Percentiles rank a stretch among this genome's conserved stretches.
Evolutionary conservation across 2,888 invertebrate genomes (phyloP).

Genomic region (Lymantria monacha): DNA sequence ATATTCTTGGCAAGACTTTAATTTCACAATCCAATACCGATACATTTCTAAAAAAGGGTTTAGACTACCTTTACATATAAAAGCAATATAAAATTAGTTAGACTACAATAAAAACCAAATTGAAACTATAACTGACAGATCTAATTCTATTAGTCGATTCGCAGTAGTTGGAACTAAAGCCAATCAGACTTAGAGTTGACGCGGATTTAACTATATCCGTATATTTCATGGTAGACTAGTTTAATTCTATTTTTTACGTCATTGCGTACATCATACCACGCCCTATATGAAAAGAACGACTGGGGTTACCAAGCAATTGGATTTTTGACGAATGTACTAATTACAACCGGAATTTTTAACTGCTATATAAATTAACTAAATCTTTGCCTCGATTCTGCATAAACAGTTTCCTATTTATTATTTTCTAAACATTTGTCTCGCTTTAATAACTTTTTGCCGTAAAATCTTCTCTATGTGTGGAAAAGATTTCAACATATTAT

Average conservation of each 20-base stretch:
- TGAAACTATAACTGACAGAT: constrained; percentile 26
- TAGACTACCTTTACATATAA: not conserved
- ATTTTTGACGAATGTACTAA: not conserved
- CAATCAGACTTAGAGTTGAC: constrained; percentile 26
- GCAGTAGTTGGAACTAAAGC: constrained; percentile 14
- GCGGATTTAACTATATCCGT: constrained; percentile 61
- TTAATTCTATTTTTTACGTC: constrained; percentile 72
- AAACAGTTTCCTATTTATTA: too few relatives aligned
- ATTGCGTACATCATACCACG: constrained; percentile 44
- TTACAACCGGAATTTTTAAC: too few relatives aligned
- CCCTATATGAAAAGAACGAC: constrained; percentile 23
- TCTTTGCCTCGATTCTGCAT: too few relatives aligned
- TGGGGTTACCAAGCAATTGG: constrained; percentile 3
- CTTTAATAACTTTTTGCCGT: too few relatives aligned
- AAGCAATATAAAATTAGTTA: not conserved
- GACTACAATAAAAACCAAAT: constrained; percentile 19
- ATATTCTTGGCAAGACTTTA: too few relatives aligned
- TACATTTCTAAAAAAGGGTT: not conserved
- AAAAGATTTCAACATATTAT: too few relatives aligned
- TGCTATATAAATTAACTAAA: too few relatives aligned
- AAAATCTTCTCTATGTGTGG: too few relatives aligned
- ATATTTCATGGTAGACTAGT: constrained; percentile 63
- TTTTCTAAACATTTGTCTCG: too few relatives aligned
- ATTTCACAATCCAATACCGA: not conserved
- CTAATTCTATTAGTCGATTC: constrained; percentile 27